Base-by-base conservation (phyloP, 37 sponge, comb jelly and placozoan genomes). In the Haliclona indistincta region DNA sequence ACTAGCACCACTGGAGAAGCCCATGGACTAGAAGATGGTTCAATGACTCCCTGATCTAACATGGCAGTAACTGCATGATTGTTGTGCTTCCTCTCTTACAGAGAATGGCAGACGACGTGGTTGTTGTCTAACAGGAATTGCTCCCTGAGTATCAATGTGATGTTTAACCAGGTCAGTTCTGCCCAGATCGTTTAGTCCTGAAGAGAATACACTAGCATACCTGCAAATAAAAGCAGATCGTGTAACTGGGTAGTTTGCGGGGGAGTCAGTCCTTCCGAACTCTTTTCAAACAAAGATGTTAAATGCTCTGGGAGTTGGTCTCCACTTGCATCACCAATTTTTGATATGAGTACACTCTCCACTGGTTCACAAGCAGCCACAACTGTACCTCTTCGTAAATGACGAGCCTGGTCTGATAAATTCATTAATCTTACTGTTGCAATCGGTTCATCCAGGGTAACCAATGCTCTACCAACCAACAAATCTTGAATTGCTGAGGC, bases 61-160 rank as follows among this genome's bases (percentile, higher is more conserved):
- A 76, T 75, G 41, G 26, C 36, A n/a, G 29, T n/a, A 28, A 76
- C 49, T 67, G 64, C 65, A n/a, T n/a, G 53, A 13, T 39, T 52
- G 35, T 20, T 23, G 40, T 7, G 51, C 74, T 19, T 75, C 45
- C 63, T 75, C 71, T 23, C 78, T 38, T 38, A 47, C 28, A 8
- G 64, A n/a, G 17, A 67, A 39, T 11, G 81, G 87, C 5, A 71
- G 30, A n/a, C 88, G 40, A 13, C 75, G n/a, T 26, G 78, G 70
- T 17, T 41, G 72, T 58, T 82, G 83, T 40, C 61, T 25, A 30
- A 88, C 70, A 34, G 88, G 88, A 11, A 41, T 19, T 54, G 49
- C 44, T 4, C 42, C 64, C 15, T 67, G 82, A 25, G 82, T 81
- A 45, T 81, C 36, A 42, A 87, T 81, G 30, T 36, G 22, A 56